Base-by-base conservation (phyloP, 1,140 invertebrate species). In the Drosophila cardini region DNA sequence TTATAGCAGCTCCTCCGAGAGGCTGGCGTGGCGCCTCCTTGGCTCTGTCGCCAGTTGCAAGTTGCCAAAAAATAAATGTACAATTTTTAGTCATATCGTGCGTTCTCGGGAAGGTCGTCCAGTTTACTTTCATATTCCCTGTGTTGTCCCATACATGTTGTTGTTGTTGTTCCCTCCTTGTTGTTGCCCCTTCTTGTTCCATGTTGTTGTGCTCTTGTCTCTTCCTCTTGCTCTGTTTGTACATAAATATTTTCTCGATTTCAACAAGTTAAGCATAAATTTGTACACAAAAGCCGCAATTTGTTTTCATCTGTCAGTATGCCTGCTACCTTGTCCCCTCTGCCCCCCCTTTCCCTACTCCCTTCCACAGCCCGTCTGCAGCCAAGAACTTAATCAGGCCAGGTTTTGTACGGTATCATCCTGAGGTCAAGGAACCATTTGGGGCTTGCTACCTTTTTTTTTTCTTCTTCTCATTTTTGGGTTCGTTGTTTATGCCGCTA, bases 51-150 rank as follows among this genome's bases (percentile, higher is more conserved):
- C 60, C n/a, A 45, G 30, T 21, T 70, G 50, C 48, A 38, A 36
- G 36, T 63, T 74, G 50, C 62, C 64, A 36, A 71, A 79, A 69
- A 79, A 78, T 15, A 69, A 26, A 26, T 26, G 21, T 26, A 26
- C 21, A 26, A 26, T 26, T 26, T 68, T 38, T 70, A 30, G 58
- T 60, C 67, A 80, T 83, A 72, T 89, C 80, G 89, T 84, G 75
- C 55, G 78, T 90, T 91, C 89, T 72, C 90, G 77, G 82, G 86
- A 91, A 91, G 90, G 90, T 91, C 90, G 87, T 78, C 90, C 72
- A 77, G 90, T 85, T 91, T 84, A 89, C 84, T 89, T 89, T 89
- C 84, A 89, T 89, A 84, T 89, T 89, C 77, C 83, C 77, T 75
- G 65, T 69, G 43, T 58, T 32, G 15, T n/a, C 48, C 32, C 4